These are phyloP conservation scores for Nasonovia ribisnigri DNA, from an alignment of 2,888 invertebrate genomes.

Conservation along the genomic window DNA sequence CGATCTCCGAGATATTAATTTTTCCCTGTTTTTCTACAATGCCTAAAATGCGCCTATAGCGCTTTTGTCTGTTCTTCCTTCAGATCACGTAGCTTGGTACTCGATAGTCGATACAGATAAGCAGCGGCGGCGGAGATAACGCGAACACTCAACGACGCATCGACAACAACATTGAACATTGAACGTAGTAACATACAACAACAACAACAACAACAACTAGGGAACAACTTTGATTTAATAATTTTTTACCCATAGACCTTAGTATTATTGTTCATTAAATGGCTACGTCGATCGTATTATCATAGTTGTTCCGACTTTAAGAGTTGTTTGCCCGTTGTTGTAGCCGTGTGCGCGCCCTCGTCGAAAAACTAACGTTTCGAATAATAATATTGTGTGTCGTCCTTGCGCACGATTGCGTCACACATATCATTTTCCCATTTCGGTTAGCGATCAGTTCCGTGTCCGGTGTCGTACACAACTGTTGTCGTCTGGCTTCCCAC, in stretches of 20 bases:
- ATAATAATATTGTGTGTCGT: not conserved
- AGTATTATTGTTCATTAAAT: not conserved
- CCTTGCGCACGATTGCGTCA: not conserved
- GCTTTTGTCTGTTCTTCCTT: not conserved
- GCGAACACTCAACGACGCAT: not conserved
- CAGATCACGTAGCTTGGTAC: not conserved
- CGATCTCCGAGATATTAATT: not conserved
- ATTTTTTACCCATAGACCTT: not conserved
- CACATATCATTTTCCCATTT: not conserved
- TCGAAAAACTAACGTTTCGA: not conserved
- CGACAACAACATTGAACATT: not conserved
- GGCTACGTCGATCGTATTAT: not conserved
- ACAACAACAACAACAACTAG: no score
- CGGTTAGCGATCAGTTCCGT: not conserved
- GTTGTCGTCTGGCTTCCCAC: conserved; percentile 19
- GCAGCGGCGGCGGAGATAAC: not conserved
- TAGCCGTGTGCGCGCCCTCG: not conserved
- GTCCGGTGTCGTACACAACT: not conserved
- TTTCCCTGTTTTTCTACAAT: not conserved
- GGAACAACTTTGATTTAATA: not conserved
- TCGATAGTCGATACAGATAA: not conserved
- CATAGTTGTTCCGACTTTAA: not conserved
- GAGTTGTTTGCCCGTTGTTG: not conserved
- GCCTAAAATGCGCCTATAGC: no score
- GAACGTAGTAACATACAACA: not conserved